phyloP scores from a whole-genome alignment of 2,113 vertebrate species.

The Menura novaehollandiae region DNA sequence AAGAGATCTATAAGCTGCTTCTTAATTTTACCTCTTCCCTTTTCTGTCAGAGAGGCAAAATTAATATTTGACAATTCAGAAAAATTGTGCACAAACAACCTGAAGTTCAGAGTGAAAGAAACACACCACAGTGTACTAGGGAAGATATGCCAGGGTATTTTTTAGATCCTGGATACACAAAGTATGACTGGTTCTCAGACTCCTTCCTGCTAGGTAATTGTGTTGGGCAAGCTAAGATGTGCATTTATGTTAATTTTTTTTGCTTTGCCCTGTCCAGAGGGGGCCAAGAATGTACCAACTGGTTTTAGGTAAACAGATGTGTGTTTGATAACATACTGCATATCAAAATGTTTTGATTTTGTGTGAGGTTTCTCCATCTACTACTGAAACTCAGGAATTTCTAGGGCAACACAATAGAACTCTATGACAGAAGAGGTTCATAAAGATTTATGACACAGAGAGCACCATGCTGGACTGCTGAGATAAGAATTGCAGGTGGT shows the following conservation, averaged over 20 bases:
- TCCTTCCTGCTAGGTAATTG: neutral
- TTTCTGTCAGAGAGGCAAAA: neutral
- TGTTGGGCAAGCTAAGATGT: neutral
- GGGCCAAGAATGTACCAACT: neutral
- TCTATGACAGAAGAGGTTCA: neutral
- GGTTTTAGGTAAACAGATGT: neutral
- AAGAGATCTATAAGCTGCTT: neutral
- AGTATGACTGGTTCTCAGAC: neutral
- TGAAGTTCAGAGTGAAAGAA: neutral
- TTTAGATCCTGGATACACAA: neutral
- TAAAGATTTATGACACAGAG: neutral
- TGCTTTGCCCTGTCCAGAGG: neutral
- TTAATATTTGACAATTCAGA: neutral
- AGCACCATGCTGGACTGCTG: neutral
- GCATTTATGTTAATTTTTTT: rapidly evolving
- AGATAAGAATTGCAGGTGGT: neutral
- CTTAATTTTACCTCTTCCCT: neutral
- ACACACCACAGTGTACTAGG: too few species aligned
- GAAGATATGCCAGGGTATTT: neutral
- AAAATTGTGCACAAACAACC: neutral
- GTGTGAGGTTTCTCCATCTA: neutral
- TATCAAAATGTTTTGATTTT: neutral
- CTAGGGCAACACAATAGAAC: neutral
- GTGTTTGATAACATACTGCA: neutral
- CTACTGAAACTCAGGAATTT: neutral